Evolutionary conservation across 2,888 invertebrate genomes (phyloP).

Genomic region (Chironomus tentans): DNA sequence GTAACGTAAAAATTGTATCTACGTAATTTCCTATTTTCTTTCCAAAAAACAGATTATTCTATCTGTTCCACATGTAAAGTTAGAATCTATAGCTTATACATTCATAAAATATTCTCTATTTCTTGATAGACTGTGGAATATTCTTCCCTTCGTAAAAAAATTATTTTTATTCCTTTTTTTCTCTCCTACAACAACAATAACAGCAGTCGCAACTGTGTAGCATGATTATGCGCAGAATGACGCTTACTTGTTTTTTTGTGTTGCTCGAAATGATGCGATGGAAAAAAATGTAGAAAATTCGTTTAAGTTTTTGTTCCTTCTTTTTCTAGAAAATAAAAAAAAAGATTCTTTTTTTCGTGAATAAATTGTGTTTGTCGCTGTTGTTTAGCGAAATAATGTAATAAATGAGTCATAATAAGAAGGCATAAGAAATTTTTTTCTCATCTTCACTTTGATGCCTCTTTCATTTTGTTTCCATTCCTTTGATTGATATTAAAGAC

Average conservation of each 20-base stretch:
- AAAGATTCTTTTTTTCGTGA: no score
- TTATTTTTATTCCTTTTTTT: neutral
- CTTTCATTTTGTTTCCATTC: neutral
- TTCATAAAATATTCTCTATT: neutral
- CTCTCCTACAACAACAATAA: neutral
- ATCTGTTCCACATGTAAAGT: neutral
- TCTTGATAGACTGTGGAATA: neutral
- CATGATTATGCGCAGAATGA: constrained; percentile 4
- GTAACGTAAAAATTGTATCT: constrained; percentile 17
- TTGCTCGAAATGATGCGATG: neutral
- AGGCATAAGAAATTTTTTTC: neutral
- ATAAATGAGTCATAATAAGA: constrained; percentile 23
- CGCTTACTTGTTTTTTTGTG: neutral
- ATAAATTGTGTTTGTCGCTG: constrained; percentile 25
- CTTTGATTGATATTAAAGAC: constrained; percentile 25
- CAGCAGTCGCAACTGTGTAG: neutral
- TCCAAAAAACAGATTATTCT: neutral
- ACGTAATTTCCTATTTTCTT: constrained; percentile 16
- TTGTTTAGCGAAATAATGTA: constrained; percentile 19
- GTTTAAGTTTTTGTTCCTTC: neutral
- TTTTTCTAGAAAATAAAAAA: neutral
- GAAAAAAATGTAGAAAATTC: neutral
- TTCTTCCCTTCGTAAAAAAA: neutral
- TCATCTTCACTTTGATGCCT: neutral
- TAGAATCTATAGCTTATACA: neutral